Conservation (phyloP, 2,113 vertebrate genomes). For the Microcebus murinus region DNA sequence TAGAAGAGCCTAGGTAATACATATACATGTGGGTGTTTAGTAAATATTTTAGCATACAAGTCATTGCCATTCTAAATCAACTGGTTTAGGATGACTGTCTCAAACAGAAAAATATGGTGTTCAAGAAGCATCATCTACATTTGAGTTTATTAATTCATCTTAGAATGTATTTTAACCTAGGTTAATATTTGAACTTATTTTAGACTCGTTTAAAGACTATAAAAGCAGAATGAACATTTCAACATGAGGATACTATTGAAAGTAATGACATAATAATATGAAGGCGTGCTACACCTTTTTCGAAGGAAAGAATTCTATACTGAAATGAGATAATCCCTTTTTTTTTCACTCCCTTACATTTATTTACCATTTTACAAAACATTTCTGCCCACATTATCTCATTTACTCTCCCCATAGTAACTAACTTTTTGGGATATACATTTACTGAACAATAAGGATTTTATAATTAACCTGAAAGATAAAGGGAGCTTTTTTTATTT, state of each 20-base stretch:
- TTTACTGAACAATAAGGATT: neutral
- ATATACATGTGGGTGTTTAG: neutral
- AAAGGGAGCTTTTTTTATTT: neutral
- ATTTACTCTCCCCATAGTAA: neutral
- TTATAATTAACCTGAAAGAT: neutral
- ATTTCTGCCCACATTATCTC: neutral
- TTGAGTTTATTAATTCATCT: neutral
- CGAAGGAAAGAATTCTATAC: neutral
- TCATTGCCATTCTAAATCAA: neutral
- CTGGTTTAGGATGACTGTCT: neutral
- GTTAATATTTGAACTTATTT: neutral
- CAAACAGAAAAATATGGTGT: neutral
- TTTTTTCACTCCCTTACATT: neutral
- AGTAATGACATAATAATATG: neutral
- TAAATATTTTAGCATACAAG: neutral
- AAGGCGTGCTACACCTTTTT: neutral
- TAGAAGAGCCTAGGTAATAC: neutral
- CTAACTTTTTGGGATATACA: neutral
- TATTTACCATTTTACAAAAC: constrained; percentile 23
- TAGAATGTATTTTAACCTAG: neutral
- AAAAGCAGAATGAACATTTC: neutral
- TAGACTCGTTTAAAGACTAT: neutral
- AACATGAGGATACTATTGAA: neutral
- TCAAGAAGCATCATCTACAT: neutral
- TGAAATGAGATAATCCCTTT: neutral